These are phyloP conservation scores for Acrossocheilus fasciatus DNA, from an alignment of 2,797 vertebrate genomes.

Conservation along the genomic window DNA sequence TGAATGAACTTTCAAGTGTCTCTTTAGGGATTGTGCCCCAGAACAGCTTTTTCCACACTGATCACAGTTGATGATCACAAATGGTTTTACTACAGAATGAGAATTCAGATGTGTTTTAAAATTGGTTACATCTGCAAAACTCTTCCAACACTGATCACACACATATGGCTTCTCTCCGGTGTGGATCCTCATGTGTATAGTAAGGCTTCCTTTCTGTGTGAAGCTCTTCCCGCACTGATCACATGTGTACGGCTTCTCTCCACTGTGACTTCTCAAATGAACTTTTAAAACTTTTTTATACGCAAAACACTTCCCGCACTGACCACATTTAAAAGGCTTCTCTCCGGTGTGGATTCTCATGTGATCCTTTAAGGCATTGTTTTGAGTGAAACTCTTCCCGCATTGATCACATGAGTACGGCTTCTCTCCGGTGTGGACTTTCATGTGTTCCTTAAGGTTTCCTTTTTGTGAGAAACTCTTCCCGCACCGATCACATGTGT, in stretches of 20 bases:
- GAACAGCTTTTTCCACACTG: not conserved
- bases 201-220: not conserved
- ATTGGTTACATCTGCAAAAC: not conserved
- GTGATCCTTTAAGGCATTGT: not conserved
- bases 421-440: not conserved
- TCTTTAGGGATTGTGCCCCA: not conserved
- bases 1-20: not conserved
- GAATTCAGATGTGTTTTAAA: not conserved
- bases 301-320: not conserved
- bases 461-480: no score
- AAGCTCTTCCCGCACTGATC: slow-evolving; percentile 14
- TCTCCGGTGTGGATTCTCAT: slow-evolving; percentile 2
- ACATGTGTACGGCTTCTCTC: not conserved
- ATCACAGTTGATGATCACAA: not conserved
- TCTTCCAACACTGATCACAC: not conserved
- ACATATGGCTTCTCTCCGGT: not conserved
- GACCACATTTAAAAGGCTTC: not conserved
- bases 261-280: not conserved
- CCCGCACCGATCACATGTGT: no score
- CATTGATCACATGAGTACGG: not conserved
- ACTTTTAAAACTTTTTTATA: not conserved
- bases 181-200: not conserved
- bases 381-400: not conserved
- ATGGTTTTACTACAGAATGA: not conserved
- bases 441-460: no score